These are phyloP conservation scores for Ecliptopera silaceata DNA, from an alignment of 2,888 invertebrate species.

Conservation along the genomic window DNA sequence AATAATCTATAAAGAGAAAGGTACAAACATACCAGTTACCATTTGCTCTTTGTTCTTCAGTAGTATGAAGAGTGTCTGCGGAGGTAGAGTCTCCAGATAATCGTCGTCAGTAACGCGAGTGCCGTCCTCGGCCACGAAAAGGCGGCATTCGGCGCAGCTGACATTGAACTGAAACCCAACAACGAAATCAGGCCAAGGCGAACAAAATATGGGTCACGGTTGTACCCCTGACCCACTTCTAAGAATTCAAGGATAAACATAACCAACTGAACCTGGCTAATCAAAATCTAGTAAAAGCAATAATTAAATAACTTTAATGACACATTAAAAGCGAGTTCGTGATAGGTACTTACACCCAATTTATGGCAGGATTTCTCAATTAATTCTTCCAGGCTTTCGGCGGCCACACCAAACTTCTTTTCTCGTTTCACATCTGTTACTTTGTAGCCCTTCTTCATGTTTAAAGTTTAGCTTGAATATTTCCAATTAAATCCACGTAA, in stretches of 20 bases:
- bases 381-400: slow-evolving; percentile 85
- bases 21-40: slow-evolving; percentile 79
- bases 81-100: slow-evolving; percentile 88
- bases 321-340: too few relatives aligned
- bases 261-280: slow-evolving; percentile 35
- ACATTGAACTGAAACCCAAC: slow-evolving; percentile 72
- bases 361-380: slow-evolving; percentile 87
- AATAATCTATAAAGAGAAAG: neutral
- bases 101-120: slow-evolving; percentile 89
- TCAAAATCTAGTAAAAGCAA: slow-evolving; percentile 10
- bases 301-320: neutral
- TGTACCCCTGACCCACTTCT: slow-evolving; percentile 57
- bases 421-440: slow-evolving; percentile 87
- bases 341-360: slow-evolving; percentile 80
- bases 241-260: slow-evolving; percentile 46
- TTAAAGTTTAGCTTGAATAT: slow-evolving; percentile 33
- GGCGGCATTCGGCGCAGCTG: slow-evolving; percentile 72
- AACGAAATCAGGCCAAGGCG: slow-evolving; percentile 60
- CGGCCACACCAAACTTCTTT: slow-evolving; percentile 88
- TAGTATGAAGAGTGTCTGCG: slow-evolving; percentile 89
- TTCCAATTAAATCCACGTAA: neutral
- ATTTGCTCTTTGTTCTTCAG: slow-evolving; percentile 78
- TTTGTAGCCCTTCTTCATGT: slow-evolving; percentile 87
- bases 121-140: slow-evolving; percentile 86
- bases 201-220: slow-evolving; percentile 63